Evolutionary conservation across 2,888 invertebrate genomes (phyloP), one percentile per base, ranked within the genome.

Genomic region (Agonum fuliginosum): DNA sequence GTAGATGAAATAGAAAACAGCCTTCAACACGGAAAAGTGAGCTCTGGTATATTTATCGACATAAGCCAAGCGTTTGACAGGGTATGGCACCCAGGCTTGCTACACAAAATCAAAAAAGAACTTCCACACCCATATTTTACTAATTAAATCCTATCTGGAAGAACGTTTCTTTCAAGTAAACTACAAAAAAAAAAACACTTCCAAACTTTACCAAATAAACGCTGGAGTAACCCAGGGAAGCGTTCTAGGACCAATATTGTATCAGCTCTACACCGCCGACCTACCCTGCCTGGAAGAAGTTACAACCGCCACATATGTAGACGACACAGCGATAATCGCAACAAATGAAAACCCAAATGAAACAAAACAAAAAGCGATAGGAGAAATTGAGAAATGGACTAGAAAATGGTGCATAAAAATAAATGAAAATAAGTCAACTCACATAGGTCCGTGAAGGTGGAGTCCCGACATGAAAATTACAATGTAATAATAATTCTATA

Each of bases 161-260:
- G 51, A 79, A 6, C 46, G 79, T 62, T 54, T 30, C 12, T 80
- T 79, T 46, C 71, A 73, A 70, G 79, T 80, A 37, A 20, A 46
- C 10, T 34, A 51, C 24, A n/a, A n/a, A n/a, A 54, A 34, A 10
- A 1, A 51, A n/a, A 51, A 14, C 19, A 17, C 30, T 27, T 72
- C 54, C 19, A 51, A 51, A 30, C 37, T 20, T 2, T 24, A 71
- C 30, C 48, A 17, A 48, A 71, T 71, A 51, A 51, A 48, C 6
- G 71, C 72, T 10, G 72, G 65, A 22, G 78, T 78, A 22, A 30
- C 78, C 3, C 78, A 78, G 19, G 78, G 78, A 19, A 78, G 78
- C 37, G 78, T 73, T 20, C 37, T 78, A 2, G 62, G 67, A 8
- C 78, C 78, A 22, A 20, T 69, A 1, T 17, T 78, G 1, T 78